Percentiles rank a stretch among this genome's conserved stretches.
Conservation (phyloP, 2,888 invertebrate species). For the Lepidocyrtinus sp. region DNA sequence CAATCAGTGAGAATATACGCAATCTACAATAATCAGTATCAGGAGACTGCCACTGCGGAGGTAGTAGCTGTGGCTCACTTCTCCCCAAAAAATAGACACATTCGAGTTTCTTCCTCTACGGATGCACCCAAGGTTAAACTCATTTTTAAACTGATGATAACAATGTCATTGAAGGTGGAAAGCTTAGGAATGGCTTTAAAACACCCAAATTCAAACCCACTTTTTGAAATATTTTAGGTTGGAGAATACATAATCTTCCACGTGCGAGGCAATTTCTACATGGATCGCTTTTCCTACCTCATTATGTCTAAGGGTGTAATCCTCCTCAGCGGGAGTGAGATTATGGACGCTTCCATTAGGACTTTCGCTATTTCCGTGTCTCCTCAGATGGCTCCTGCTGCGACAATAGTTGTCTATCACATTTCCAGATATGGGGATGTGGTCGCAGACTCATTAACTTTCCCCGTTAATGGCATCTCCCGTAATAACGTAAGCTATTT, state of each 20-base stretch:
- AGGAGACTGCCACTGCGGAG: slow-evolving; percentile 80
- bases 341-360: slow-evolving; percentile 83
- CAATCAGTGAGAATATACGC: slow-evolving; percentile 81
- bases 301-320: slow-evolving; percentile 95
- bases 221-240: slow-evolving; percentile 76
- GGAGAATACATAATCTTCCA: slow-evolving; percentile 96
- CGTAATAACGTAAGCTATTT: slow-evolving; percentile 80
- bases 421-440: slow-evolving; percentile 86
- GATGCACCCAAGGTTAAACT: slow-evolving; percentile 80
- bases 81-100: slow-evolving; percentile 86
- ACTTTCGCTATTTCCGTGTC: slow-evolving; percentile 88
- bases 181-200: background rate
- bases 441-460: slow-evolving; percentile 93
- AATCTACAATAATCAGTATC: slow-evolving; percentile 74
- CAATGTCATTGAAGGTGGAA: too few species aligned
- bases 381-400: slow-evolving; percentile 93
- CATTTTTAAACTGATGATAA: too few species aligned
- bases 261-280: slow-evolving; percentile 90
- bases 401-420: slow-evolving; percentile 91
- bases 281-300: slow-evolving; percentile 91
- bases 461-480: slow-evolving; percentile 96
- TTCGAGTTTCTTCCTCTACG: slow-evolving; percentile 90
- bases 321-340: slow-evolving; percentile 86
- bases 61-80: slow-evolving; percentile 83
- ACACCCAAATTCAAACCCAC: background rate